A percentile compares a stretch with the other conserved stretches of the same genome.
These are phyloP conservation scores for Ciconia nigra DNA, from an alignment of 2,797 vertebrate genomes.

Conservation along the genomic window DNA sequence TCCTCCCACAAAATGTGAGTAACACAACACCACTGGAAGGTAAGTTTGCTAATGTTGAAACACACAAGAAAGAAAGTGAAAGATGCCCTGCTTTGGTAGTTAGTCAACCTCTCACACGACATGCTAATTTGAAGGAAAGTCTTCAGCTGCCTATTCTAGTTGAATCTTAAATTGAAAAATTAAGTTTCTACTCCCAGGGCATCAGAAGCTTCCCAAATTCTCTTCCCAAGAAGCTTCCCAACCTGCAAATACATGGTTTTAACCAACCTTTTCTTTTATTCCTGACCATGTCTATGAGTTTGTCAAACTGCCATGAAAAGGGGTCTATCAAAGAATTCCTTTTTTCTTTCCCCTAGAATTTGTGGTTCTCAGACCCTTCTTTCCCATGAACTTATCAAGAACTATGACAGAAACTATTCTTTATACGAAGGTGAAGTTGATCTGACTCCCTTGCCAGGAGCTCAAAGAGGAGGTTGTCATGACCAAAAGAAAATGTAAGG, in stretches of 20 bases:
- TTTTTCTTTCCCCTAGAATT: background rate
- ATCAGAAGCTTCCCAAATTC: background rate
- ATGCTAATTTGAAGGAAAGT: background rate
- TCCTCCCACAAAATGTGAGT: background rate
- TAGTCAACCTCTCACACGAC: background rate
- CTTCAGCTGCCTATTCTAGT: background rate
- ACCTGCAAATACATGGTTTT: background rate
- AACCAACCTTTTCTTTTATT: background rate
- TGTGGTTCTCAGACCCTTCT: background rate
- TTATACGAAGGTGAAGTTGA: background rate
- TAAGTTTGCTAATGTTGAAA: background rate
- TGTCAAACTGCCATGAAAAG: background rate
- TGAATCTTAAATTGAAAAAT: background rate
- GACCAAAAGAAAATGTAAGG: background rate
- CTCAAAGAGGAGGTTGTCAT: background rate
- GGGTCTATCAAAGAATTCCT: rapidly evolving
- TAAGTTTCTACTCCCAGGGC: background rate
- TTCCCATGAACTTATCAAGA: background rate
- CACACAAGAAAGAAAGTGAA: background rate
- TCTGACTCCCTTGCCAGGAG: background rate
- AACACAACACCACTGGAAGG: background rate
- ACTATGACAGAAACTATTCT: background rate
- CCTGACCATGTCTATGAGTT: background rate
- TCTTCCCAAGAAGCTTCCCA: background rate
- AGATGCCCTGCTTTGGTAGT: background rate